A percentile compares a stretch with the other conserved stretches of the same genome.
These are phyloP conservation scores for Arenaria interpres DNA, from an alignment of 2,113 vertebrate species.

Conservation along the genomic window DNA sequence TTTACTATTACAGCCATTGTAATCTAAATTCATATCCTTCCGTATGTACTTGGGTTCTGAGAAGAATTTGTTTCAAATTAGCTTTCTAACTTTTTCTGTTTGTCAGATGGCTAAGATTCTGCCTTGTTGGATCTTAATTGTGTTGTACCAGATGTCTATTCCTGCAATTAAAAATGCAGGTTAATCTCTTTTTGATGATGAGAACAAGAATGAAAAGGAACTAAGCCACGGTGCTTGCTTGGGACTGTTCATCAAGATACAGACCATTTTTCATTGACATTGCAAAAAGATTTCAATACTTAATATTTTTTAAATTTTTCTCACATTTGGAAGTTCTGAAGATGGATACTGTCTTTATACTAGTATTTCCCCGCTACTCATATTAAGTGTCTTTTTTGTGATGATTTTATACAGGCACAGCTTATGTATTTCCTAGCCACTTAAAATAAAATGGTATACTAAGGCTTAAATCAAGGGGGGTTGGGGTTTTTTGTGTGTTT, in stretches of 20 bases:
- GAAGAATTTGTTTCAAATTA: neutral
- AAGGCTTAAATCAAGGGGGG: neutral
- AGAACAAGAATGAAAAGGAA: neutral
- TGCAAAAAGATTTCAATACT: neutral
- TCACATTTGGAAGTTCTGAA: neutral
- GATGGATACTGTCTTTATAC: neutral
- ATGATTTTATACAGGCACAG: neutral
- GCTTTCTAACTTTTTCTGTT: neutral
- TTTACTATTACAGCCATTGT: neutral
- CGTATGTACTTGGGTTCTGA: neutral
- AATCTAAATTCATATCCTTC: neutral
- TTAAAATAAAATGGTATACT: neutral
- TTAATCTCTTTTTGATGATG: neutral
- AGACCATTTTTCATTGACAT: neutral
- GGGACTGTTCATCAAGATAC: neutral
- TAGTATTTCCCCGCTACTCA: neutral
- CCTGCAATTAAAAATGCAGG: conserved; percentile 24
- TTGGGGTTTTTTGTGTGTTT: no score
- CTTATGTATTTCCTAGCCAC: neutral
- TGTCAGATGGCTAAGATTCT: neutral
- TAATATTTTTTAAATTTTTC: neutral
- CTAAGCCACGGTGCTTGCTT: neutral
- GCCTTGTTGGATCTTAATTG: neutral
- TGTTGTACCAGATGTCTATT: neutral
- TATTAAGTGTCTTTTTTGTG: neutral